Base-by-base conservation (phyloP, 2,113 vertebrate species). In the Ophthalmolycus amberensis region DNA sequence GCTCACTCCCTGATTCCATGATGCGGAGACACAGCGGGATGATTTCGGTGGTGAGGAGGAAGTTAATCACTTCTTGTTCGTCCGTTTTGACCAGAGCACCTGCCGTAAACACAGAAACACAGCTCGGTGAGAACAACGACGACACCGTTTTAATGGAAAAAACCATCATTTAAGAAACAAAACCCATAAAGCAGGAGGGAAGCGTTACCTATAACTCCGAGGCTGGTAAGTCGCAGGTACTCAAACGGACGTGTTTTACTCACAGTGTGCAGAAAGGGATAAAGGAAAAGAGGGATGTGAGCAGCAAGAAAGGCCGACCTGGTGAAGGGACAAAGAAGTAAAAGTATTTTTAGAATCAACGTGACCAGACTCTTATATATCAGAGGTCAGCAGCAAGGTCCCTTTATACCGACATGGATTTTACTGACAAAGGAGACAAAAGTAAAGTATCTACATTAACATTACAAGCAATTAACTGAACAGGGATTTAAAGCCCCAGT, bases 21-120 rank as follows among this genome's bases (percentile, higher is more conserved):
- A 99, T 99, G 66, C 98, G 97, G 68, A 99, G 96, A 91, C 98
- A 99, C 68, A 99, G 94, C 9, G 98, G 98, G 89, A 99, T 99
- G 91, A 99, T 99, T 95, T 99, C 98, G 89, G 98, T 99, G 44
- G 98, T 99, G 85, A 99, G 76, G 75, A 99, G 95, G 92, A 99
- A 99, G 92, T 99, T 99, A 83, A 99, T 99, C 88, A 99, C 98
- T 94, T 99, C 98, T 89, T 99, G 98, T 80, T 99, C 98, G 25
- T 99, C 98, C 6, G 98, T 99, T 95, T 99, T 99, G 78, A 99
- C 98, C 92, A 99, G 92, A 9, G 98, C 98, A 42, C 98, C 98
- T 99, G 84, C 20, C 83, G 75, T 29, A 74, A 81, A 85, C 1
- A 84, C 3, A 67, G 9, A 40, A 22, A 67, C 5, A 59, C 11